Percentiles rank a stretch among this genome's conserved stretches.
Conservation (phyloP, 2,888 invertebrate genomes). For the Cyaniris semiargus region DNA sequence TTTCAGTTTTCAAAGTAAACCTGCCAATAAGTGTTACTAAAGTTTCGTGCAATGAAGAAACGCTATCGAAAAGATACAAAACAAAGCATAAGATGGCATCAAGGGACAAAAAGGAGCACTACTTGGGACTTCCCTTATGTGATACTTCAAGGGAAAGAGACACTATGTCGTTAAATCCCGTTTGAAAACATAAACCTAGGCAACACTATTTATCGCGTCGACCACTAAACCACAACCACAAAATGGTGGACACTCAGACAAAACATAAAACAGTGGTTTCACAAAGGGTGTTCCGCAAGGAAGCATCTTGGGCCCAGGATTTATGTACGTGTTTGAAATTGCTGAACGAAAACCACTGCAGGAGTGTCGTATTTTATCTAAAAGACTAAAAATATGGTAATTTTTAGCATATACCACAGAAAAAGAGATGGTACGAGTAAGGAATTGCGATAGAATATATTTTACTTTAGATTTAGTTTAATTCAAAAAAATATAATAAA, state of each 20-base stretch:
- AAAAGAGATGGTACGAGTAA: neutral
- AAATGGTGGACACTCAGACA: constrained; percentile 18
- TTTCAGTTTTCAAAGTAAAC: no score
- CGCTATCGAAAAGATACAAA: neutral
- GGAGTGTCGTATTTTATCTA: neutral
- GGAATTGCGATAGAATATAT: no score
- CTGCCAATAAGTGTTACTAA: no score
- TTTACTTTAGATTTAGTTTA: no score
- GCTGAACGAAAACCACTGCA: constrained; percentile 1
- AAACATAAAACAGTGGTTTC: constrained; percentile 12
- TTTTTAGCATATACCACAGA: neutral
- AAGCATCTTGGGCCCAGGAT: neutral
- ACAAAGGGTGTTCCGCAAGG: constrained; percentile 24
- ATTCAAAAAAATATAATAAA: no score
- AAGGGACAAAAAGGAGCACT: neutral
- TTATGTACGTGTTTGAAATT: neutral
- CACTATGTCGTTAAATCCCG: constrained; percentile 18
- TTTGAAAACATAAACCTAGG: constrained; percentile 19
- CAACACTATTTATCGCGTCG: constrained; percentile 24
- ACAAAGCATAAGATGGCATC: neutral
- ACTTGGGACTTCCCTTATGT: neutral
- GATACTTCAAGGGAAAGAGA: neutral
- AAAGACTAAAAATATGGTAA: neutral
- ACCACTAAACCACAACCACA: constrained; percentile 30
- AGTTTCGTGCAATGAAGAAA: no score